Conservation (phyloP, 2,888 invertebrate species). For the Calephelis perditalis region DNA sequence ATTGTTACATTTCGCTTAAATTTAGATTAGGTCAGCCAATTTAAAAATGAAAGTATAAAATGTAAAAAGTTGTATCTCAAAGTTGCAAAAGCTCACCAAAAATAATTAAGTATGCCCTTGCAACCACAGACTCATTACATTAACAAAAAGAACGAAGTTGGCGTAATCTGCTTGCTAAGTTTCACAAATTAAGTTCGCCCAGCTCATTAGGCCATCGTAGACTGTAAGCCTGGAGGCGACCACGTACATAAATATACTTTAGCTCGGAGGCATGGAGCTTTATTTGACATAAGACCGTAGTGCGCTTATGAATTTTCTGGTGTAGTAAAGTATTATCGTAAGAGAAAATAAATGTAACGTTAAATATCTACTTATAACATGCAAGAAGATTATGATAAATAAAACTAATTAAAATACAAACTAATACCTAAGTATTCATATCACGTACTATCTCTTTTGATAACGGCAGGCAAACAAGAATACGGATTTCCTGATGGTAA, state of each 20-base stretch:
- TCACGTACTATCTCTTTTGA: too few relatives aligned
- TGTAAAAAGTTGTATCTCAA: too few relatives aligned
- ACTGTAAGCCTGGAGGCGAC: constrained; percentile 36
- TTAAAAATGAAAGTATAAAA: too few relatives aligned
- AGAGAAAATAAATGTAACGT: constrained; percentile 16
- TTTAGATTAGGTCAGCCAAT: too few relatives aligned
- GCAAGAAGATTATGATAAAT: too few relatives aligned
- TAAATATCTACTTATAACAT: too few relatives aligned
- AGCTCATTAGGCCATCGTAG: constrained; percentile 47
- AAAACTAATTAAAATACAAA: too few relatives aligned
- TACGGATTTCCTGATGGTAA: too few relatives aligned
- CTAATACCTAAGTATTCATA: too few relatives aligned
- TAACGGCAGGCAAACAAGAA: too few relatives aligned
- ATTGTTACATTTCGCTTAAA: too few relatives aligned
- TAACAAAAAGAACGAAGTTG: constrained; percentile 20
- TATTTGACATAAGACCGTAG: constrained; percentile 45
- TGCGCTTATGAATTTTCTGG: constrained; percentile 24
- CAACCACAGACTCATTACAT: neutral
- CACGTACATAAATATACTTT: constrained; percentile 32
- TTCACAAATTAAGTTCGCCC: constrained; percentile 36
- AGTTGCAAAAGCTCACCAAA: neutral
- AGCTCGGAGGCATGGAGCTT: constrained; percentile 24
- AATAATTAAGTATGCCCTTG: neutral
- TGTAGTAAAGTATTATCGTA: constrained; percentile 10
- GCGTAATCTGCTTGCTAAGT: constrained; percentile 32